These are phyloP conservation scores for Habroteleia sp. DNA, from an alignment of 2,888 invertebrate species.

Conservation along the genomic window DNA sequence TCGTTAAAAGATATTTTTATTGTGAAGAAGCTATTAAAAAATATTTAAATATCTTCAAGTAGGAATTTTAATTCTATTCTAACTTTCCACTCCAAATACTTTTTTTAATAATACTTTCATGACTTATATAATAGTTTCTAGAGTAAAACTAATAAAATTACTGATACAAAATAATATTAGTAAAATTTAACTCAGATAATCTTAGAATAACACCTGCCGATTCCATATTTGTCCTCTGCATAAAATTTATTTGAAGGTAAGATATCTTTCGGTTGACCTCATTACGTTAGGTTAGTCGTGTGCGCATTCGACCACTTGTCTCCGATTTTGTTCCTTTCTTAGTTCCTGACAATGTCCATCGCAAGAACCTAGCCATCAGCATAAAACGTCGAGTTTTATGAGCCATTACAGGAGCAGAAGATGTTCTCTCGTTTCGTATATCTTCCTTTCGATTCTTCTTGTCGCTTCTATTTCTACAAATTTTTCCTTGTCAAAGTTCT, in stretches of 20 bases:
- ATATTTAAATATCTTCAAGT: too few relatives aligned
- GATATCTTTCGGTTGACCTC: constrained; percentile 26
- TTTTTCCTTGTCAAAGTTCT: constrained; percentile 9
- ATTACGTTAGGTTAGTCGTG: constrained; percentile 34
- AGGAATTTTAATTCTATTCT: too few relatives aligned
- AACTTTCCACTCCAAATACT: too few relatives aligned
- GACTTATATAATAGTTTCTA: too few relatives aligned
- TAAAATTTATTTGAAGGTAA: constrained; percentile 69
- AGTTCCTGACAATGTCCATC: constrained; percentile 71
- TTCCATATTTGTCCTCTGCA: constrained; percentile 70
- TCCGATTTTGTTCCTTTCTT: constrained; percentile 61
- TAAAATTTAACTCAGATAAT: constrained; percentile 38
- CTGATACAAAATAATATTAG: constrained; percentile 17
- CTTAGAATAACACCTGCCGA: constrained; percentile 69
- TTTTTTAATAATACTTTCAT: too few relatives aligned
- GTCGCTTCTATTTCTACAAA: constrained; percentile 48
- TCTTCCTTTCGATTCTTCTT: constrained; percentile 61
- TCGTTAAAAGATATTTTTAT: too few relatives aligned
- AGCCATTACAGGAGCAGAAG: constrained; percentile 77
- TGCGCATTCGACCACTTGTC: constrained; percentile 47
- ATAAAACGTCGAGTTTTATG: constrained; percentile 79
- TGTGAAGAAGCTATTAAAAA: too few relatives aligned
- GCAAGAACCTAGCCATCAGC: constrained; percentile 75
- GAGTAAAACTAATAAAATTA: too few relatives aligned
- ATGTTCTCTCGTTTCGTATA: constrained; percentile 76